Conservation (phyloP, 2,888 invertebrate species). For the Limnephilus auricula region DNA sequence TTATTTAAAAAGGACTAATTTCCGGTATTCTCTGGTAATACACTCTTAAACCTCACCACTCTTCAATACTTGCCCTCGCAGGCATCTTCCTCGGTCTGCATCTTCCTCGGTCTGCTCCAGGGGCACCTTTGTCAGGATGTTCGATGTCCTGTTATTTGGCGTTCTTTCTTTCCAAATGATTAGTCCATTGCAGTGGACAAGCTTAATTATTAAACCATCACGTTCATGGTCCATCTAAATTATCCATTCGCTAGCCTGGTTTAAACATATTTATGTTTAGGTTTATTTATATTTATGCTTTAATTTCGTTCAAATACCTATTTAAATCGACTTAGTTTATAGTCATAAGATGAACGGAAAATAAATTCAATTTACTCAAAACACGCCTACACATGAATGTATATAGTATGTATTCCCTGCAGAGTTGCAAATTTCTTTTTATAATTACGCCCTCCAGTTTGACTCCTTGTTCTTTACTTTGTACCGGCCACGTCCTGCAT, state of each 20-base stretch:
- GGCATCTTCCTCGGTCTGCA: no score
- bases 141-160: background rate
- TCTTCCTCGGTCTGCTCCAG: background rate
- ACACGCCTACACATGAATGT: no score
- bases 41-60: no score
- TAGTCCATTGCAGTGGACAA: background rate
- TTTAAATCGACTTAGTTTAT: background rate
- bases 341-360: background rate
- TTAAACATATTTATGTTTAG: no score
- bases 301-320: no score
- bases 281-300: no score
- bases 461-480: background rate
- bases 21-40: no score
- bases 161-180: background rate
- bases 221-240: no score
- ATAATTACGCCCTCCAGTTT: constrained; percentile 13
- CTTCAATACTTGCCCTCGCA: background rate
- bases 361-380: no score
- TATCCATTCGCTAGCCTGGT: no score
- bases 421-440: background rate
- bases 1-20: no score
- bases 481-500: background rate
- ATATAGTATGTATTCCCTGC: background rate
- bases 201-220: background rate
- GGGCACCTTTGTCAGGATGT: background rate